Percentiles rank a stretch among this genome's conserved stretches.
These are phyloP conservation scores for Arremon brunneinucha DNA, from an alignment of 2,797 vertebrate species.

Conservation along the genomic window DNA sequence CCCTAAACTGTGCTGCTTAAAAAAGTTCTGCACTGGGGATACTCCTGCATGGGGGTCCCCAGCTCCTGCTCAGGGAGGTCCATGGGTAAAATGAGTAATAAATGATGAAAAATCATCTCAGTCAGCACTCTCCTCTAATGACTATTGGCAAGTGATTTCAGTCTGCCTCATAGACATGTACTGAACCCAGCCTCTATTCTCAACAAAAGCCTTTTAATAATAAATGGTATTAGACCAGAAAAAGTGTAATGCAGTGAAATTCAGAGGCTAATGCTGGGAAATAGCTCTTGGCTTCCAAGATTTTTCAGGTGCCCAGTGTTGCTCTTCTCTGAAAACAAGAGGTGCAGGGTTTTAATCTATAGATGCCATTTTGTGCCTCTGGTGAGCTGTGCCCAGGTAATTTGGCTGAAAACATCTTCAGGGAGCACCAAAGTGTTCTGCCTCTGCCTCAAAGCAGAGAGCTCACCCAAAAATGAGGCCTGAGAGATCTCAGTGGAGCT, in stretches of 20 bases:
- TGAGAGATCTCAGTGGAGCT: neutral
- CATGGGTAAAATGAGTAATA: neutral
- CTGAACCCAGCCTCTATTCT: neutral
- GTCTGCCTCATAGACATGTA: neutral
- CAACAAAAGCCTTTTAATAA: neutral
- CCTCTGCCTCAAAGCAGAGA: neutral
- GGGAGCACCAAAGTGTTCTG: neutral
- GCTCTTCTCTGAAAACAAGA: neutral
- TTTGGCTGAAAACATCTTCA: neutral
- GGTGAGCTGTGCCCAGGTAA: neutral
- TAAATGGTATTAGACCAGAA: neutral
- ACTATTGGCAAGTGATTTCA: neutral
- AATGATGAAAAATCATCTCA: neutral
- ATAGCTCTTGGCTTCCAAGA: neutral
- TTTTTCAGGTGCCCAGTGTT: neutral
- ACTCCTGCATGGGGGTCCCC: neutral
- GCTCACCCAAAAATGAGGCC: accelerated
- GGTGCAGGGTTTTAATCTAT: neutral
- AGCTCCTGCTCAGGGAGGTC: neutral
- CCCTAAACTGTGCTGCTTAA: neutral
- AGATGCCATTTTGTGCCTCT: neutral
- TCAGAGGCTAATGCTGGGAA: neutral
- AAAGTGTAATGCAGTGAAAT: neutral
- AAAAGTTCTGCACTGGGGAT: neutral
- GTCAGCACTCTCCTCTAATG: neutral